Conservation (phyloP, 2,797 vertebrate genomes). For the Schizothorax lantsangensis region DNA sequence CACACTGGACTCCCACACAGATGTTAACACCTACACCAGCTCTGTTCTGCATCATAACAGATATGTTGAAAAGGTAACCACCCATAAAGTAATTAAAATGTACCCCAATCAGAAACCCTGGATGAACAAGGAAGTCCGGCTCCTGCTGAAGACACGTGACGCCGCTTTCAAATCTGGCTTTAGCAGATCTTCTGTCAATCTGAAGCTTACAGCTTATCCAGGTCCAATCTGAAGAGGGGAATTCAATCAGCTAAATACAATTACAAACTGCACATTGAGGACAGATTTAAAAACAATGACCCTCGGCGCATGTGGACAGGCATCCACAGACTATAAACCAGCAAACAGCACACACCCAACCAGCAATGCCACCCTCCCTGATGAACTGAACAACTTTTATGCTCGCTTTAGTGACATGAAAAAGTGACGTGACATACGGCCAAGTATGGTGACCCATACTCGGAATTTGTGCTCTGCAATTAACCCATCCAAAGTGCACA, state of each 20-base stretch:
- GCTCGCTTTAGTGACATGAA: not conserved
- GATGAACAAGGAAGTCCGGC: too few species aligned
- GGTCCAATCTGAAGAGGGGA: not conserved
- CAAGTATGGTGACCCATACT: too few species aligned
- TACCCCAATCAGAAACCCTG: too few species aligned
- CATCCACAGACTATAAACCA: not conserved
- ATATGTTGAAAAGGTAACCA: too few species aligned
- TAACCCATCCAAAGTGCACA: too few species aligned
- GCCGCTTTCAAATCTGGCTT: not conserved
- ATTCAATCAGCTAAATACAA: not conserved
- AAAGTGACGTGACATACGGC: too few species aligned
- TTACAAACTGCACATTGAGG: not conserved
- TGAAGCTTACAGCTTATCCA: not conserved
- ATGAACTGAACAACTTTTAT: not conserved
- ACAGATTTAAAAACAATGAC: not conserved
- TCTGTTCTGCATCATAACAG: too few species aligned
- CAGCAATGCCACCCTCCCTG: not conserved
- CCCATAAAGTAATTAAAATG: too few species aligned
- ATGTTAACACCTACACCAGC: too few species aligned
- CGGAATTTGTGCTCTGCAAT: too few species aligned
- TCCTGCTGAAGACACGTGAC: not conserved
- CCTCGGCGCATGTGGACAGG: not conserved
- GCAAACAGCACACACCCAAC: not conserved
- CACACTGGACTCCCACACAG: conserved; percentile 1
- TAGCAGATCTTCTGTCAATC: too few species aligned